Evolutionary conservation across 2,797 vertebrate species (phyloP).

Genomic region (Chelonia mydas): DNA sequence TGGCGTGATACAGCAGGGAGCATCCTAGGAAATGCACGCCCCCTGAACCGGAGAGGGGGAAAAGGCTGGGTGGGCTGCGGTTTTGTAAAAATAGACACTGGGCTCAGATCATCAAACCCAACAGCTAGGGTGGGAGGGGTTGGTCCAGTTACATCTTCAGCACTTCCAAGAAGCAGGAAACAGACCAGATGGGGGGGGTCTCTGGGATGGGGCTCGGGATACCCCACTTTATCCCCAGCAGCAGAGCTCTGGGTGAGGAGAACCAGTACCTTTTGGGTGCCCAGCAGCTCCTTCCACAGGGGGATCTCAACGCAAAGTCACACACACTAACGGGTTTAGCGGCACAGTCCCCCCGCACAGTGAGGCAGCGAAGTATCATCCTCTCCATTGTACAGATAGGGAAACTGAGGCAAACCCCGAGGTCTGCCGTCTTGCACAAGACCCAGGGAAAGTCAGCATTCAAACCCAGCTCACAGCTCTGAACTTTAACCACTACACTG

Average conservation of each 20-base stretch:
- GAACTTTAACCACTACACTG: background rate
- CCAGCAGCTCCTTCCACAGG: background rate
- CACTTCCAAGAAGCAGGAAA: too few relatives aligned
- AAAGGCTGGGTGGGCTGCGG: too few relatives aligned
- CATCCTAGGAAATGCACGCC: background rate
- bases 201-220: too few relatives aligned
- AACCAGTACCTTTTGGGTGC: background rate
- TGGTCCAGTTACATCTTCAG: too few relatives aligned
- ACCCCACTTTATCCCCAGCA: background rate
- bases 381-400: background rate
- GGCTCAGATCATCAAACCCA: too few relatives aligned
- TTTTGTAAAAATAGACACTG: too few relatives aligned
- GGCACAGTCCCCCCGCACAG: background rate
- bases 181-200: too few relatives aligned
- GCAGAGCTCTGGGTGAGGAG: background rate
- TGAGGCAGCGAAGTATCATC: background rate
- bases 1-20: background rate
- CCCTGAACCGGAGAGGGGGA: background rate
- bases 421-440: rapidly evolving
- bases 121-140: too few relatives aligned
- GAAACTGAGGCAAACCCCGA: background rate
- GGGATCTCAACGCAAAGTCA: background rate
- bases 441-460: background rate
- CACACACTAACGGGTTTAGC: background rate
- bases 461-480: background rate